Base-by-base conservation (phyloP, 2,888 invertebrate genomes). In the Amorpha juglandis region DNA sequence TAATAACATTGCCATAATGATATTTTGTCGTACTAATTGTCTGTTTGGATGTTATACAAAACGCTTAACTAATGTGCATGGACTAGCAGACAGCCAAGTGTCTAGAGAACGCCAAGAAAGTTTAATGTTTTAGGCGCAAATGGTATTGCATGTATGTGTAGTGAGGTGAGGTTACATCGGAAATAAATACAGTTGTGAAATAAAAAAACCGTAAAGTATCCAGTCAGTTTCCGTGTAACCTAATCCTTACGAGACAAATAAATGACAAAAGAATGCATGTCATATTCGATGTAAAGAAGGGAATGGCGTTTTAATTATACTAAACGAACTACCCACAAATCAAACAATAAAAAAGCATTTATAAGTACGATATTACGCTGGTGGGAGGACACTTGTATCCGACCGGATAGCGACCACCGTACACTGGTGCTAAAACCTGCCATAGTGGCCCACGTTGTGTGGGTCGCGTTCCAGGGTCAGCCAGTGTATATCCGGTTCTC, bases 1-100 rank as follows among this genome's bases (percentile, higher is more conserved):
- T 35, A 42, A 38, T 58, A 58, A 47, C 48, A 63, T 48, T 63
- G 48, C 62, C 33, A 19, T 53, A 12, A 27, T 21, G 16, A 48
- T 64, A 9, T 64, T 19, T 55, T 55, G 55, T 47, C 21, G 55
- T 58, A 19, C 55, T 47, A 55, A 58, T 63, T 55, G 47, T 48
- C 19, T 64, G 55, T 55, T 19, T 53, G 50, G 14, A 63, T 53
- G 53, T 63, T 62, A 42, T 62, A 47, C 27, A 53, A 50, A 50
- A 63, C 16, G 62, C 66, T 66, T 66, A 16, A 80, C 72, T 81
- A 75, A 84, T 75, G 71, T 83, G 89, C 89, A 89, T 88, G 89
- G 75, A 78, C 77, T 82, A 79, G 78, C 72, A 75, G 80, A 78
- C 78, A 77, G 74, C 69, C 74, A 75, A 80, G 77, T 68, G 70